These are phyloP conservation scores for Clarias pachynema DNA, from an alignment of 2,797 vertebrate genomes.

Conservation along the genomic window DNA sequence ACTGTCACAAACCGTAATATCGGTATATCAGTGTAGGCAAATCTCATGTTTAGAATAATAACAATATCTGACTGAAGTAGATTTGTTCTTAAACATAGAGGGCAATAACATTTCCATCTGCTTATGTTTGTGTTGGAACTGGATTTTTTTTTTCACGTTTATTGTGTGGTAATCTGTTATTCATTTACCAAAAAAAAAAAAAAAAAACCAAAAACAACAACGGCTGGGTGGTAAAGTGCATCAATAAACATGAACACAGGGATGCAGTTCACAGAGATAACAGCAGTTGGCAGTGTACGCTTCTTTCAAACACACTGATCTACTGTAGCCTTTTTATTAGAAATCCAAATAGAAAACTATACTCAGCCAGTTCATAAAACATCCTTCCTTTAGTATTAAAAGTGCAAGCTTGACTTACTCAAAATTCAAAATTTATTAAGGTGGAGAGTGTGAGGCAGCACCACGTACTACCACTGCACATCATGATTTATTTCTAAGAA, in stretches of 20 bases:
- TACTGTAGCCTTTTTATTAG: not conserved
- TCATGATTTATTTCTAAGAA: slow-evolving; percentile 15
- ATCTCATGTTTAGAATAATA: not conserved
- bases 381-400: not conserved
- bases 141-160: not conserved
- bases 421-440: not conserved
- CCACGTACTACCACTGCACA: slow-evolving; percentile 47
- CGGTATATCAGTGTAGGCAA: not conserved
- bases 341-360: not conserved
- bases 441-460: slow-evolving; percentile 50
- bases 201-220: not conserved
- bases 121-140: slow-evolving; percentile 35
- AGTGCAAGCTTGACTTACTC: not conserved
- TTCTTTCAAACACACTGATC: not conserved
- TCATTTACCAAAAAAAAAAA: slow-evolving; percentile 22
- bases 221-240: slow-evolving; percentile 28
- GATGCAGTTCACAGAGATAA: slow-evolving; percentile 36
- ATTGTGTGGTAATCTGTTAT: slow-evolving; percentile 35
- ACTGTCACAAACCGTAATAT: not conserved
- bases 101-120: not conserved
- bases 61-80: not conserved
- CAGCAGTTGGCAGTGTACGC: slow-evolving; percentile 54
- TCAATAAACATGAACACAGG: not conserved
- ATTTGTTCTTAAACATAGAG: not conserved
- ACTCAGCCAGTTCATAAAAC: not conserved